Evolutionary conservation across 2,888 invertebrate species (phyloP).

Genomic region (Pecten maximus): DNA sequence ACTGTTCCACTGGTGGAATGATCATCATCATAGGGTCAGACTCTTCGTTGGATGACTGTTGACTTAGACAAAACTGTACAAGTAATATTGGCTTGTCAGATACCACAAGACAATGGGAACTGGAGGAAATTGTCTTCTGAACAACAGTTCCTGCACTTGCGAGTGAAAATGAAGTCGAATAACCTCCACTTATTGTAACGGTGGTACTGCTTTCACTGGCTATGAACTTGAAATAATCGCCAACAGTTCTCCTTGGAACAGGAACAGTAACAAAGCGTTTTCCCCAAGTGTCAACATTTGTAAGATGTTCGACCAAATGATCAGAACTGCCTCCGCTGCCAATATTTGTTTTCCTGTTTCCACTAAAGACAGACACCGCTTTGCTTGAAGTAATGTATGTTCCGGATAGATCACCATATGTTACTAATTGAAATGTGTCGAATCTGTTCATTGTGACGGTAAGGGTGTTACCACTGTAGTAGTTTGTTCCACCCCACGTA

Average conservation of each 20-base stretch:
- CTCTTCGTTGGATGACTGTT: slow-evolving; percentile 58
- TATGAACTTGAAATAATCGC: slow-evolving; percentile 65
- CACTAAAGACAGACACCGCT: slow-evolving; percentile 67
- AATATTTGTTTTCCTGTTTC: slow-evolving; percentile 63
- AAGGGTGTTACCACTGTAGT: slow-evolving; percentile 36
- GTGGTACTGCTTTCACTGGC: slow-evolving; percentile 54
- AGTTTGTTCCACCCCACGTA: slow-evolving; percentile 38
- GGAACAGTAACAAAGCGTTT: slow-evolving; percentile 66
- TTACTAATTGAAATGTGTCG: slow-evolving; percentile 44
- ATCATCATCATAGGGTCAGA: slow-evolving; percentile 73
- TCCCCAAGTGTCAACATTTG: slow-evolving; percentile 70
- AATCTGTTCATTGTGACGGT: slow-evolving; percentile 42
- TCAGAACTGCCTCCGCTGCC: slow-evolving; percentile 40
- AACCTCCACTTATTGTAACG: slow-evolving; percentile 51
- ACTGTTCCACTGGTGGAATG: slow-evolving; percentile 69
- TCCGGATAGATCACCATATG: slow-evolving; percentile 65
- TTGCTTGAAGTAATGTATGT: slow-evolving; percentile 60
- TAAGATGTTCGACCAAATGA: slow-evolving; percentile 68
- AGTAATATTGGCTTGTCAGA: slow-evolving; percentile 64
- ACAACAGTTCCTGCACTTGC: slow-evolving; percentile 46
- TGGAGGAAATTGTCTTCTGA: slow-evolving; percentile 51
- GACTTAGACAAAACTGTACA: slow-evolving; percentile 68
- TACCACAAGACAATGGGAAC: slow-evolving; percentile 54
- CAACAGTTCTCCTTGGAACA: slow-evolving; percentile 62
- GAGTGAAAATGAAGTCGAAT: slow-evolving; percentile 46